Conservation (phyloP, 1,140 invertebrate species). For the Drosophila sturtevanti region DNA sequence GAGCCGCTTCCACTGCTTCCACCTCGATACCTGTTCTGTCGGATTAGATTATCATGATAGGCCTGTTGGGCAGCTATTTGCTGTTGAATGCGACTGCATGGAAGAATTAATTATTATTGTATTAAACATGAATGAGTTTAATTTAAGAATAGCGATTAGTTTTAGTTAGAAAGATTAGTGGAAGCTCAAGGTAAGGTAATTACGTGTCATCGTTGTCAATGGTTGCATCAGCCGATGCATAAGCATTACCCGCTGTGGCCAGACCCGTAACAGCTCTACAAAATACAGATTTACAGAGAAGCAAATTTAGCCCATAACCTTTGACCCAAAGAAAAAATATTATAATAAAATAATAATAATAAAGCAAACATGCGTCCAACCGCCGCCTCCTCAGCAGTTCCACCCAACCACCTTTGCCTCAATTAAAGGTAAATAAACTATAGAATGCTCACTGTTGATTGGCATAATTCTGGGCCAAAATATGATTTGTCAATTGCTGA, state of each 20-base stretch:
- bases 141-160: neutral
- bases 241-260: conserved; percentile 72
- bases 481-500: conserved; percentile 79
- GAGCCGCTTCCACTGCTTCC: conserved; percentile 20
- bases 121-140: neutral
- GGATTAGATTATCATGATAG: conserved; percentile 55
- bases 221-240: conserved; percentile 70
- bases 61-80: conserved; percentile 78
- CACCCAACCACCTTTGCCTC: neutral
- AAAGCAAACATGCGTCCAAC: too few species aligned
- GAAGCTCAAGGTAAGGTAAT: conserved; percentile 46
- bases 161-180: conserved; percentile 4
- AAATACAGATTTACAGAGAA: conserved; percentile 59
- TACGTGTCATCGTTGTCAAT: conserved; percentile 65
- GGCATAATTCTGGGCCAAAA: conserved; percentile 73
- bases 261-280: conserved; percentile 73
- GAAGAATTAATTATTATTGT: neutral
- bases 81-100: conserved; percentile 68
- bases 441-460: conserved; percentile 67
- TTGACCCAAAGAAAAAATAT: conserved; percentile 13
- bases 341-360: too few species aligned
- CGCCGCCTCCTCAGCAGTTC: too few species aligned
- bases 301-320: conserved; percentile 36
- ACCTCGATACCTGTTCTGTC: conserved; percentile 51
- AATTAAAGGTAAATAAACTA: neutral